Percentiles rank a stretch among this genome's conserved stretches.
phyloP scores from a whole-genome alignment of 2,888 invertebrate species.

The Patella caerulea region DNA sequence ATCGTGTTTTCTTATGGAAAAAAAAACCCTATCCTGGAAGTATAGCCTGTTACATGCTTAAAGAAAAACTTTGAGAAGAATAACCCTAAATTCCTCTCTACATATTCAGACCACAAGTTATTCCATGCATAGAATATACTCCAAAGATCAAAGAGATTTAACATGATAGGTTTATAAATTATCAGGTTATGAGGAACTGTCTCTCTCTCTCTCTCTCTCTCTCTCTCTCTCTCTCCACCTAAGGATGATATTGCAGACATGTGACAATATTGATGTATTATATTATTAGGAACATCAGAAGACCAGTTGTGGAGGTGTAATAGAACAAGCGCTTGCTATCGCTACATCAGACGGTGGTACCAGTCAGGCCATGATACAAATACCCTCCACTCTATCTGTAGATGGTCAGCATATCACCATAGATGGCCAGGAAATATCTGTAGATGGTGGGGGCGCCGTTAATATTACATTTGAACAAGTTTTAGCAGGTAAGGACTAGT shows the following conservation, averaged over 20 bases:
- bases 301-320: slow-evolving; percentile 64
- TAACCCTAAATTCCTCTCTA: no score
- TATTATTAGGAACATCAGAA: slow-evolving; percentile 60
- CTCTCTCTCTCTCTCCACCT: background rate
- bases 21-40: no score
- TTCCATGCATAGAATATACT: no score
- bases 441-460: slow-evolving; percentile 29
- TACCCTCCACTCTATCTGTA: slow-evolving; percentile 49
- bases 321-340: slow-evolving; percentile 64
- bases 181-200: no score
- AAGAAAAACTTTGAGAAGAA: no score
- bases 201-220: no score
- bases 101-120: no score
- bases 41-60: no score
- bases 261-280: background rate
- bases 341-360: slow-evolving; percentile 57
- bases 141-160: no score
- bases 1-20: no score
- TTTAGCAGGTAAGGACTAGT: slow-evolving; percentile 19
- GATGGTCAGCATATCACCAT: slow-evolving; percentile 51
- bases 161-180: no score
- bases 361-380: slow-evolving; percentile 63
- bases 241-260: background rate
- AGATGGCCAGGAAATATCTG: slow-evolving; percentile 29
- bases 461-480: slow-evolving; percentile 37